Conservation (phyloP, 64 coral and sea anemone species). For the Montipora capricornis region DNA sequence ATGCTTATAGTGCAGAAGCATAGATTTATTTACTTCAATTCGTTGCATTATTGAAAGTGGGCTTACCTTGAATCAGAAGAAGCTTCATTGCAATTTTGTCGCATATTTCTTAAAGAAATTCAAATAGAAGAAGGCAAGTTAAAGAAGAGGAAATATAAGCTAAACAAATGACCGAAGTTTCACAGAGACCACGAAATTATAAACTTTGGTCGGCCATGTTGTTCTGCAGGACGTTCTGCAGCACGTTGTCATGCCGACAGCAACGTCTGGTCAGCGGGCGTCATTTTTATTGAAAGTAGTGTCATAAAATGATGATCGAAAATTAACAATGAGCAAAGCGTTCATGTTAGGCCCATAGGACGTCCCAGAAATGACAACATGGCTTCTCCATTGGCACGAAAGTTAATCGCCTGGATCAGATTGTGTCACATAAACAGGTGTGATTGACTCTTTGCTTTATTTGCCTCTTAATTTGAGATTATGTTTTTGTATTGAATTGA, state of each 20-base stretch:
- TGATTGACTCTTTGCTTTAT: neutral
- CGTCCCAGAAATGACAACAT: slow-evolving; percentile 25
- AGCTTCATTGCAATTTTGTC: slow-evolving; percentile 64
- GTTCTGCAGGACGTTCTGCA: too few species aligned
- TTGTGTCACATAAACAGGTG: neutral
- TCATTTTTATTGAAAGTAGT: neutral
- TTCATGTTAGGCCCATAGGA: too few species aligned
- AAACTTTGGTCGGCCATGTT: too few species aligned
- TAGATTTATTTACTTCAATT: too few species aligned
- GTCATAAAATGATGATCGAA: neutral
- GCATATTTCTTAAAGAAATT: slow-evolving; percentile 37
- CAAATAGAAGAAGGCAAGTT: neutral
- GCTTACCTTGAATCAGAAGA: slow-evolving; percentile 50
- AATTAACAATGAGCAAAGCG: too few species aligned
- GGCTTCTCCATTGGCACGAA: neutral
- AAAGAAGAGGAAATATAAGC: too few species aligned
- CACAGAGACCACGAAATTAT: too few species aligned
- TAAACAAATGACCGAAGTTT: too few species aligned
- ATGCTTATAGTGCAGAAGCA: neutral
- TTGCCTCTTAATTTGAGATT: neutral
- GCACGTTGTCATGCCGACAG: neutral
- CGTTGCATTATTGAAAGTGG: neutral
- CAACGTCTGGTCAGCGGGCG: slow-evolving; percentile 7
- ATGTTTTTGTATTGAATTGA: neutral
- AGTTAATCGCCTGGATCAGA: neutral